A percentile compares a stretch with the other conserved stretches of the same genome.
Conservation (phyloP, 2,888 invertebrate genomes). For the Hecatera dysodea region DNA sequence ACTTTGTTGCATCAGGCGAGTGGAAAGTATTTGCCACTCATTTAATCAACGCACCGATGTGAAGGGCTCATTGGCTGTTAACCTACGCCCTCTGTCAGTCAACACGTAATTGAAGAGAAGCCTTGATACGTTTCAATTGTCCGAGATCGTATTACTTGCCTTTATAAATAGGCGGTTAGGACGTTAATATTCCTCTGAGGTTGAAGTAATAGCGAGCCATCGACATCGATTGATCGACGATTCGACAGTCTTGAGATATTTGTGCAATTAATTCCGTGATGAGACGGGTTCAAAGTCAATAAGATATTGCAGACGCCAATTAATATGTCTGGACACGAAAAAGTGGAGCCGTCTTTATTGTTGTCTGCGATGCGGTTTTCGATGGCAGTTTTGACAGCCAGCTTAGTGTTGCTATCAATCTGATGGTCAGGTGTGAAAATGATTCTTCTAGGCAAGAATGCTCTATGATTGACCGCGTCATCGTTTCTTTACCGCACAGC, state of each 20-base stretch:
- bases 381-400: background rate
- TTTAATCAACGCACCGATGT: conserved; percentile 72
- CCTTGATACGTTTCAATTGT: conserved; percentile 87
- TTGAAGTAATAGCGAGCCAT: conserved; percentile 50
- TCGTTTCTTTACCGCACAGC: too few relatives aligned
- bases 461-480: too few relatives aligned
- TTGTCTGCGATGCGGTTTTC: background rate
- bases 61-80: conserved; percentile 87
- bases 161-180: conserved; percentile 69
- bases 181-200: conserved; percentile 56
- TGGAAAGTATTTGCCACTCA: conserved; percentile 72
- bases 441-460: too few relatives aligned
- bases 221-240: conserved; percentile 47
- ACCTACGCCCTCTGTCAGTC: conserved; percentile 83
- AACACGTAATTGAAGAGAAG: conserved; percentile 82
- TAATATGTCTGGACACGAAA: conserved; percentile 29
- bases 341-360: background rate
- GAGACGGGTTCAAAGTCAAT: conserved; percentile 43
- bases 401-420: background rate
- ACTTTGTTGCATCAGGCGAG: conserved; percentile 55
- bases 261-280: conserved; percentile 43
- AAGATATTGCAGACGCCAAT: conserved; percentile 35
- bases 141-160: conserved; percentile 78
- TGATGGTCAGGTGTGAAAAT: background rate
- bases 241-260: conserved; percentile 41